These are phyloP conservation scores for Metridium senile DNA, from an alignment of 92 coral and sea anemone genomes.

Conservation along the genomic window DNA sequence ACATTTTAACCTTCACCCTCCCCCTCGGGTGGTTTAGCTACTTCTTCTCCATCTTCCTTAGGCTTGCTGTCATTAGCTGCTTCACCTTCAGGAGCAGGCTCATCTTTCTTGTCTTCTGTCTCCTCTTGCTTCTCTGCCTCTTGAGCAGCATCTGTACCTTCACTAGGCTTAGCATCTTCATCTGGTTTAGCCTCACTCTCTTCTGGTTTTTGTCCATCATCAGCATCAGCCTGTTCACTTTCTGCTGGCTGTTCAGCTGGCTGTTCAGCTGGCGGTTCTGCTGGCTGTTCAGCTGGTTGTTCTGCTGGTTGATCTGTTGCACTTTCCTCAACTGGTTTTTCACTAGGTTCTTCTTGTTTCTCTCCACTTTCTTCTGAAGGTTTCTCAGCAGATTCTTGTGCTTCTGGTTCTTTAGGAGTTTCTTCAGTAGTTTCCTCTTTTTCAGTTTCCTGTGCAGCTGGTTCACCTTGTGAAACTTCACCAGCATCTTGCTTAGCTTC, in stretches of 20 bases:
- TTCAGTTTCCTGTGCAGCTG: slow-evolving; percentile 21
- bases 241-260: slow-evolving; percentile 31
- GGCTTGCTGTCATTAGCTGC: slow-evolving; percentile 39
- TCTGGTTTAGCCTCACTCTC: slow-evolving; percentile 15
- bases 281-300: slow-evolving; percentile 23
- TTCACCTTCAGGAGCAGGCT: slow-evolving; percentile 39
- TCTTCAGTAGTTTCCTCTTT: slow-evolving; percentile 17
- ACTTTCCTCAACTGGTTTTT: slow-evolving; percentile 20
- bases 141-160: slow-evolving; percentile 15
- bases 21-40: slow-evolving; percentile 48
- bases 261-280: slow-evolving; percentile 24
- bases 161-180: neutral
- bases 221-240: slow-evolving; percentile 32
- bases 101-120: slow-evolving; percentile 28
- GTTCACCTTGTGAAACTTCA: slow-evolving; percentile 7
- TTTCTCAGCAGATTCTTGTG: slow-evolving; percentile 16
- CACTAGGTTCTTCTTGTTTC: slow-evolving; percentile 17
- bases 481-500: neutral
- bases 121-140: slow-evolving; percentile 28
- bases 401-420: slow-evolving; percentile 15
- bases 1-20: slow-evolving; percentile 21
- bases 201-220: slow-evolving; percentile 18
- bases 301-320: slow-evolving; percentile 8
- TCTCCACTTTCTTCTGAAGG: slow-evolving; percentile 19
- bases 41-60: slow-evolving; percentile 46